Conservation (phyloP, 1,140 invertebrate genomes). For the honey bee (Apis mellifera) region Amel_HAv3.1 CM009934.2:3419001-3419500, state of each 20-base stretch:
- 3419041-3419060: slow-evolving; percentile 76
- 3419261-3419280: slow-evolving; percentile 19
- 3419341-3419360: not conserved
- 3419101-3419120: slow-evolving; percentile 32
- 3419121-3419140: slow-evolving; percentile 33
- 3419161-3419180: not conserved
- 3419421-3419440: not conserved
- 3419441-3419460: too few species aligned
- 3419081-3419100: slow-evolving; percentile 36
- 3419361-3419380: not conserved
- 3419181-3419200: not conserved
- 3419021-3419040: slow-evolving; percentile 81
- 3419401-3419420: not conserved
- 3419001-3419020: slow-evolving; percentile 80
- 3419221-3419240: not conserved
- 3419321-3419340: not conserved
- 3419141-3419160: slow-evolving; percentile 15
- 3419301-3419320: not conserved
- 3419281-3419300: not conserved
- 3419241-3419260: not conserved
- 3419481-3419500: not conserved
- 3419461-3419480: too few species aligned
- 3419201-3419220: not conserved
- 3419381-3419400: not conserved
- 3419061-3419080: slow-evolving; percentile 73